Evolutionary conservation across 2,797 vertebrate genomes (phyloP).

Genomic region (Falco cherrug): DNA sequence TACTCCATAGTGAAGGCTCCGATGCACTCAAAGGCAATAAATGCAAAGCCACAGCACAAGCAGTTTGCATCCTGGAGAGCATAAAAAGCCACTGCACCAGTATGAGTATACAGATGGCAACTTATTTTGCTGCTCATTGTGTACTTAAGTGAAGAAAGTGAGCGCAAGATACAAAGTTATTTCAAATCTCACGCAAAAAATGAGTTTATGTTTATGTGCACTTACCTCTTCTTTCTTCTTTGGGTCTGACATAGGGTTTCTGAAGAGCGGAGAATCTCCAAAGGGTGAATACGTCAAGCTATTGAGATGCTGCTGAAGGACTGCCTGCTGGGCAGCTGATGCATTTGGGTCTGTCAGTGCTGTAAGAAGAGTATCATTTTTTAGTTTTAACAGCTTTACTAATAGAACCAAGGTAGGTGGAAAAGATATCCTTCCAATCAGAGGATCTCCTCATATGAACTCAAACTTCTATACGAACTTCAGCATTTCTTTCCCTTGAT

Average conservation of each 20-base stretch:
- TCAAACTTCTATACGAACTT: neutral
- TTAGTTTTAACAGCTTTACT: neutral
- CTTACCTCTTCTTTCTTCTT: slow-evolving; percentile 98
- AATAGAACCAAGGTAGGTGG: neutral
- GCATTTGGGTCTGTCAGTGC: slow-evolving; percentile 89
- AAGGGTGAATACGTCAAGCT: slow-evolving; percentile 91
- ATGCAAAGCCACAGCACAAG: neutral
- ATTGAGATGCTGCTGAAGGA: slow-evolving; percentile 93
- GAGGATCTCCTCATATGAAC: neutral
- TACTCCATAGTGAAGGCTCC: neutral
- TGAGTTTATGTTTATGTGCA: accelerated
- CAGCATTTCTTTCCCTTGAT: neutral
- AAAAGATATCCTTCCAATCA: no score
- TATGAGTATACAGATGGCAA: accelerated
- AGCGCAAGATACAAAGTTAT: neutral
- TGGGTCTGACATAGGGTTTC: slow-evolving; percentile 93
- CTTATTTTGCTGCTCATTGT: accelerated
- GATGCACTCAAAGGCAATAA: neutral
- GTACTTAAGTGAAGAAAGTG: accelerated
- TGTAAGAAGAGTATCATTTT: slow-evolving; percentile 1
- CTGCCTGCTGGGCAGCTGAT: slow-evolving; percentile 88
- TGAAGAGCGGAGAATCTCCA: slow-evolving; percentile 94
- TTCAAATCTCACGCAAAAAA: neutral
- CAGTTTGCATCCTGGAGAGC: neutral
- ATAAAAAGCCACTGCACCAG: neutral